phyloP scores from a whole-genome alignment of 2,113 vertebrate species.

The Neotoma lepida region DNA sequence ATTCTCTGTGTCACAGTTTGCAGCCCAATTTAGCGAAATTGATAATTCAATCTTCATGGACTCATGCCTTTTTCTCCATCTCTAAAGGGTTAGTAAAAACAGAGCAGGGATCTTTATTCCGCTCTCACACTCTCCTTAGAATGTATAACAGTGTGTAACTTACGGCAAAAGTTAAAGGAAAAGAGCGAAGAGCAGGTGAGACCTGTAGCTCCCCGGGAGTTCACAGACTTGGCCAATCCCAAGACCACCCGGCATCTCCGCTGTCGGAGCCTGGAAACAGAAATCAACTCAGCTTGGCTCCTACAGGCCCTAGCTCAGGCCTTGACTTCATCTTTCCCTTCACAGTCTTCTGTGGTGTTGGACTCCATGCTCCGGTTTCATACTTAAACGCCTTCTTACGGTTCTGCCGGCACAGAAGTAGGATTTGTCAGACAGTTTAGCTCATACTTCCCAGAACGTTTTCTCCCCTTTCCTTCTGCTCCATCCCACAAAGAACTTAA shows the following conservation, averaged over 20 bases:
- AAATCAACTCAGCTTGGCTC: neutral
- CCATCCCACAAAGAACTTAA: neutral
- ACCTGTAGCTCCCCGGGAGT: neutral
- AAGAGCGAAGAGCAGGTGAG: neutral
- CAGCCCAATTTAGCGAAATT: neutral
- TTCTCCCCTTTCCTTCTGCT: neutral
- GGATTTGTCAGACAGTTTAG: neutral
- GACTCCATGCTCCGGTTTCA: neutral
- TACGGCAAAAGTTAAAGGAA: neutral
- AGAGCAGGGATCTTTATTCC: constrained; percentile 11
- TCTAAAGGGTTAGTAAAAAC: neutral
- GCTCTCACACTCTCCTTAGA: neutral
- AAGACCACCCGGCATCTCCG: neutral
- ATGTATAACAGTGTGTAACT: neutral
- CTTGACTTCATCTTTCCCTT: neutral
- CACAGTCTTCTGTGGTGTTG: neutral
- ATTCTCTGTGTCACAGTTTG: neutral
- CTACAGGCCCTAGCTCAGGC: neutral
- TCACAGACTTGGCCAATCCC: neutral
- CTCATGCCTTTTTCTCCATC: neutral
- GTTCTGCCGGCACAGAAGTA: neutral
- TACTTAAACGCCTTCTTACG: neutral
- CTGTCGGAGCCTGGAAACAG: neutral
- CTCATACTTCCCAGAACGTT: neutral
- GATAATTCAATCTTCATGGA: neutral